Base-by-base conservation (phyloP, 2,797 vertebrate species). In the Sandelia bainsii region DNA sequence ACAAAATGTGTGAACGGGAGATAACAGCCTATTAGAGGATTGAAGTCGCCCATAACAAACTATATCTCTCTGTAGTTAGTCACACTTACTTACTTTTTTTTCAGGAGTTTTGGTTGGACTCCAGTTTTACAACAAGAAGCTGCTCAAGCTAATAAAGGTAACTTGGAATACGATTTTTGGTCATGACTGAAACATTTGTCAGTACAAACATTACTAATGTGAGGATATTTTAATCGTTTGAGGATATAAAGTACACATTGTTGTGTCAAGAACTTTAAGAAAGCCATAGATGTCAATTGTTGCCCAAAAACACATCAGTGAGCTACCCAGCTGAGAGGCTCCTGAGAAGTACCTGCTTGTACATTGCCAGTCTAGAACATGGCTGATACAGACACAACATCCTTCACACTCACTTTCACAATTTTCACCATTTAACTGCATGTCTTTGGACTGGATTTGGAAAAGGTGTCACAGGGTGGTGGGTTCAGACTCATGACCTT, bases 81-180 rank as follows among this genome's bases (percentile, higher is more conserved):
- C 4, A 2, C 16, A 13, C 3, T n/a, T 46, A 23, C 1, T 16
- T 27, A 45, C 9, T 23, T 0, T 78, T 72, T 48, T 76, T 62
- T 67, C 69, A 98, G 97, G 84, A 89, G 84, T 75, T 95, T 95
- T 76, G 88, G 88, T 1, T 85, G 84, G 73, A 94, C 79, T 64
- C 2, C 90, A 79, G 57, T 89, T 57, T 37, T 83, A 19, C 76
- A 62, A 69, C 93, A 91, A 75, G 93, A 95, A 56, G 63, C 87
- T 78, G 80, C 87, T 65, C 71, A 91, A 64, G 77, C 69, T 60
- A 1, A 59, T 70, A 81, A 88, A 92, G 96, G 97, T 98, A 90
- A 60, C 62, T 23, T 59, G 0, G 27, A 37, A 23, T n/a, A 6
- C 29, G 9, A 5, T 4, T 29, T 20, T 20, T n/a, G 7, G 3